A percentile compares a stretch with the other conserved stretches of the same genome.
phyloP scores from a whole-genome alignment of 2,113 vertebrate species.

The Neoarius graeffei region DNA sequence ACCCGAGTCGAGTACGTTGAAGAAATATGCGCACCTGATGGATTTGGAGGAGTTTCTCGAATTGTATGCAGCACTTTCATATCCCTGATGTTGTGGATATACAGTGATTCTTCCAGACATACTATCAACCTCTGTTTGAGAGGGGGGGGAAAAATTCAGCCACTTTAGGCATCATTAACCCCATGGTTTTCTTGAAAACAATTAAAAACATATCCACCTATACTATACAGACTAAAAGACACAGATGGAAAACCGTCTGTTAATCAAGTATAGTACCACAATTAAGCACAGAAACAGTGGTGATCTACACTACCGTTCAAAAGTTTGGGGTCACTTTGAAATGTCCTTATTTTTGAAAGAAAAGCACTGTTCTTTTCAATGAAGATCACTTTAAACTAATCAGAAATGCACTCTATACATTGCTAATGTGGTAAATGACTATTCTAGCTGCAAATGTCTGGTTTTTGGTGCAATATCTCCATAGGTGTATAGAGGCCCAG shows the following conservation, averaged over 20 bases:
- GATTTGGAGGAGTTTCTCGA: conserved; percentile 94
- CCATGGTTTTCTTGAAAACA: too few relatives aligned
- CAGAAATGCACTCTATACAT: too few relatives aligned
- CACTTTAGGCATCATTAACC: neutral
- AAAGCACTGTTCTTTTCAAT: too few relatives aligned
- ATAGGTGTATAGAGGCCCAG: too few relatives aligned
- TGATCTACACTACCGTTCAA: too few relatives aligned
- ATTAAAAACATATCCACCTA: neutral
- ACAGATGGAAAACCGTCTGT: neutral
- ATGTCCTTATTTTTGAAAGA: too few relatives aligned
- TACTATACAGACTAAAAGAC: neutral
- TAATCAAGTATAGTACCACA: neutral
- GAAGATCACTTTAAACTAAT: too few relatives aligned
- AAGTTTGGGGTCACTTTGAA: too few relatives aligned
- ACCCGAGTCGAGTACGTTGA: neutral
- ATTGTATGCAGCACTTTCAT: conserved; percentile 99
- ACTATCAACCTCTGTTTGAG: conserved; percentile 88
- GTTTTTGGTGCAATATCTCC: too few relatives aligned
- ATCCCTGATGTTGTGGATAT: conserved; percentile 98
- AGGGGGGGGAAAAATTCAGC: neutral
- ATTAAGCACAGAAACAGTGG: neutral
- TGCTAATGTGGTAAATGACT: too few relatives aligned
- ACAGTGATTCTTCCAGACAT: conserved; percentile 96
- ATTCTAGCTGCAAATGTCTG: too few relatives aligned
- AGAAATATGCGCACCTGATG: neutral